Evolutionary conservation across 2,113 vertebrate species (phyloP).

Genomic region (Phyllopteryx taeniolatus): DNA sequence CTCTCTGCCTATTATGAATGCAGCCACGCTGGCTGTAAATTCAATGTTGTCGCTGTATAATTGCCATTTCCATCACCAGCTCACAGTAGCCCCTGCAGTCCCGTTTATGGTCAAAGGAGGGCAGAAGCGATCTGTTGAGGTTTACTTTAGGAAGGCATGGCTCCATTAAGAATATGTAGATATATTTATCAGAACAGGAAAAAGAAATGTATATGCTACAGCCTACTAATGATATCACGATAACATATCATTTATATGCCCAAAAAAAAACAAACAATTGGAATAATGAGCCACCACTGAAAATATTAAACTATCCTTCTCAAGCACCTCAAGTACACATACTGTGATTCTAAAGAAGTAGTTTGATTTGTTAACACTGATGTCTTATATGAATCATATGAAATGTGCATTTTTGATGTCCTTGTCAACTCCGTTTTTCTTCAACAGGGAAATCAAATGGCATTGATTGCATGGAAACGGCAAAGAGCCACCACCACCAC

Average conservation of each 20-base stretch:
- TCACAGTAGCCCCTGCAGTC: conserved; percentile 34
- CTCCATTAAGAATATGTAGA: conserved; percentile 7
- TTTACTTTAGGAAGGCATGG: conserved; percentile 5
- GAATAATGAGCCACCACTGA: neutral
- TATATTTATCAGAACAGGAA: neutral
- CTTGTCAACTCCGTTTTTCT: conserved; percentile 14
- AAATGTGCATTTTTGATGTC: conserved; percentile 1
- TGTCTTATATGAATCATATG: neutral
- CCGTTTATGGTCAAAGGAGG: conserved; percentile 78
- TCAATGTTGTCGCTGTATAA: neutral
- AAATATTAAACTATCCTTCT: neutral
- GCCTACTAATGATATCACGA: neutral
- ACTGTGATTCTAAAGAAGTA: neutral
- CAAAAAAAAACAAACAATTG: neutral
- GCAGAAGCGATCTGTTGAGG: conserved; percentile 79
- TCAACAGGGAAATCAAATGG: conserved; percentile 49
- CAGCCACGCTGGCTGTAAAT: neutral
- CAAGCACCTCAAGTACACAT: neutral
- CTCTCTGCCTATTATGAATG: conserved; percentile 2
- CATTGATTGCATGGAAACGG: conserved; percentile 47
- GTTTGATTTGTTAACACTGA: neutral
- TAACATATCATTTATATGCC: neutral
- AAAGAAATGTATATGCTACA: neutral
- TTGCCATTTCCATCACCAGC: neutral
- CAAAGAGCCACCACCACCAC: conserved; percentile 24